Conservation (phyloP, 2,113 vertebrate species). For the Mastomys natalensis region DNA sequence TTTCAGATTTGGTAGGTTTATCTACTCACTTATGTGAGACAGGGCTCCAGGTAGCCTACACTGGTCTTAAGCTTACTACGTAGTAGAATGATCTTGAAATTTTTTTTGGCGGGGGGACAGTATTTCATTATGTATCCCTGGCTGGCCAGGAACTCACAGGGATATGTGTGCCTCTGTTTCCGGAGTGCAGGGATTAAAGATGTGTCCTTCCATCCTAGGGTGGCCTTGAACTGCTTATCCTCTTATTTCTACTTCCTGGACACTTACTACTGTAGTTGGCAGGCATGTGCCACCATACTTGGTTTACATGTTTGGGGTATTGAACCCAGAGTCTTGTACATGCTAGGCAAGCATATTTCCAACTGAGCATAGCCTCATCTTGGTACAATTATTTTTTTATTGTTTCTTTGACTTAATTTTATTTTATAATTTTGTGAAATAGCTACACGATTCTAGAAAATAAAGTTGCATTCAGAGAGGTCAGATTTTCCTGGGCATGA, state of each 20-base stretch:
- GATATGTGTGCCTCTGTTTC: not conserved
- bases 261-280: not conserved
- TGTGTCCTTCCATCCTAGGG: not conserved
- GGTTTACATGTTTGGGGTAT: not conserved
- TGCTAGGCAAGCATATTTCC: not conserved
- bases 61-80: not conserved
- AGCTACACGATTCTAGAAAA: constrained; percentile 30
- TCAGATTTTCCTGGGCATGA: not conserved
- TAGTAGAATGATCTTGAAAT: not conserved
- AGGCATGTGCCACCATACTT: not conserved
- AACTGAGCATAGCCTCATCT: not conserved
- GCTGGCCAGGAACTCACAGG: not conserved
- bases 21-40: not conserved
- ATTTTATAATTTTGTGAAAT: constrained; percentile 34
- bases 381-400: not conserved
- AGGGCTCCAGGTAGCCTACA: not conserved
- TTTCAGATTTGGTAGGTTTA: constrained; percentile 23
- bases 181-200: not conserved
- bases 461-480: not conserved
- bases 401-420: constrained; percentile 13
- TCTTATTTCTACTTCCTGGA: not conserved
- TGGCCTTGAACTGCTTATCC: not conserved
- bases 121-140: not conserved
- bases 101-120: not conserved
- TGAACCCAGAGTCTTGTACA: not conserved